Percentiles rank a stretch among this genome's conserved stretches.
phyloP scores from a whole-genome alignment of 2,113 vertebrate genomes.

The Phalacrocorax brasilianus region DNA sequence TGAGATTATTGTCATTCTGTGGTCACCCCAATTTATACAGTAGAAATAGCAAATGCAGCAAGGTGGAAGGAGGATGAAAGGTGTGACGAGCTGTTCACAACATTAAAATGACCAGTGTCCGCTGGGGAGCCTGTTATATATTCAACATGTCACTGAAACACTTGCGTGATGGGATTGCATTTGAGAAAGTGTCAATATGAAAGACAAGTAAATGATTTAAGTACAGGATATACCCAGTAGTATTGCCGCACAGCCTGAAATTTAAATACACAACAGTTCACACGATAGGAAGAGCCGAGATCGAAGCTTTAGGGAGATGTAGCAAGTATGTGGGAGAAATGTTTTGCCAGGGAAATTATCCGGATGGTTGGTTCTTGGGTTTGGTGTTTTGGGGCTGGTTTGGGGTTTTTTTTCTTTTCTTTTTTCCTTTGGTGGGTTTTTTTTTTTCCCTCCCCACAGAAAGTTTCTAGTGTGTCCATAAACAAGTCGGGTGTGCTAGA shows the following conservation, averaged over 20 bases:
- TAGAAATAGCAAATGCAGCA: neutral
- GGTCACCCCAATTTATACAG: constrained; percentile 15
- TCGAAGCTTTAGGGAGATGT: neutral
- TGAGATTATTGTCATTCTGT: neutral
- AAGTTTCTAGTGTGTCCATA: neutral
- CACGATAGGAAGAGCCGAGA: neutral
- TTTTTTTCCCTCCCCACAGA: neutral
- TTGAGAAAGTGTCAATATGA: constrained; percentile 27
- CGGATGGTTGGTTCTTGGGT: neutral
- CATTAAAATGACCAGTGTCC: constrained; percentile 4
- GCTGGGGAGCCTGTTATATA: neutral
- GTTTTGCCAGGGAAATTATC: neutral
- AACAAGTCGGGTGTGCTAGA: neutral
- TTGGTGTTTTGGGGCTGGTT: neutral
- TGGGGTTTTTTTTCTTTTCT: too few relatives aligned
- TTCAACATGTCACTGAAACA: neutral
- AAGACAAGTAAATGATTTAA: constrained; percentile 6
- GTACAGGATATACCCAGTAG: neutral
- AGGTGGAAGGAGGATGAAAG: constrained; percentile 29
- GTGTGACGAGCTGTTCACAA: constrained; percentile 45
- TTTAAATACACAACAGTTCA: neutral
- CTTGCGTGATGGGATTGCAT: neutral
- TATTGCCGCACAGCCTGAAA: neutral
- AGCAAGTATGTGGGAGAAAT: neutral
- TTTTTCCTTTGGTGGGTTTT: too few relatives aligned